Percentiles rank a stretch among this genome's conserved stretches.
Conservation (phyloP, 2,797 vertebrate genomes). For the Jordanella pulchra region DNA sequence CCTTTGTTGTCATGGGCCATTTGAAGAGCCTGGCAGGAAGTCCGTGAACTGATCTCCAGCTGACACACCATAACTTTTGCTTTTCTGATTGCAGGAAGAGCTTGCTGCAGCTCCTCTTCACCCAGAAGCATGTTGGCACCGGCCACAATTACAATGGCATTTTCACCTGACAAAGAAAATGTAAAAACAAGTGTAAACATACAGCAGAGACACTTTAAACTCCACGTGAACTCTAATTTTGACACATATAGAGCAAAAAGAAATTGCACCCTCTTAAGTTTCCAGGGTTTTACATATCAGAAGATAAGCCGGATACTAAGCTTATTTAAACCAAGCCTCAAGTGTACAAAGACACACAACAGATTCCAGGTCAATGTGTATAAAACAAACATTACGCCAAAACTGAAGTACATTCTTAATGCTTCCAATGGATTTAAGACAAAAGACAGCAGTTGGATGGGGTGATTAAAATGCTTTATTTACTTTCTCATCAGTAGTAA, state of each 20-base stretch:
- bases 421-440: background rate
- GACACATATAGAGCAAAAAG: background rate
- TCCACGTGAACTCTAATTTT: background rate
- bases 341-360: background rate
- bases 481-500: background rate
- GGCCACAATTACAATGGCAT: constrained; percentile 94
- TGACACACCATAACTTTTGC: constrained; percentile 93
- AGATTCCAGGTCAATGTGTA: background rate
- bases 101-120: constrained; percentile 81
- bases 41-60: constrained; percentile 87
- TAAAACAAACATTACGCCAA: background rate
- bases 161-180: constrained; percentile 84
- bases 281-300: background rate
- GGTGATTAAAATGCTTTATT: background rate
- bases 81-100: constrained; percentile 77
- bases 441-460: background rate
- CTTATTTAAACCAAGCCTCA: background rate
- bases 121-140: constrained; percentile 93
- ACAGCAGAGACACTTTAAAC: constrained; percentile 8
- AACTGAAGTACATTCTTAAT: background rate
- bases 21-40: constrained; percentile 87
- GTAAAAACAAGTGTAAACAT: constrained; percentile 10
- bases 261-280: background rate
- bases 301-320: background rate
- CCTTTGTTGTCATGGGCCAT: constrained; percentile 87